Percentiles rank a stretch among this genome's conserved stretches.
Conservation (phyloP, 1,140 invertebrate species). For the Leptonema lineaticorne region DNA sequence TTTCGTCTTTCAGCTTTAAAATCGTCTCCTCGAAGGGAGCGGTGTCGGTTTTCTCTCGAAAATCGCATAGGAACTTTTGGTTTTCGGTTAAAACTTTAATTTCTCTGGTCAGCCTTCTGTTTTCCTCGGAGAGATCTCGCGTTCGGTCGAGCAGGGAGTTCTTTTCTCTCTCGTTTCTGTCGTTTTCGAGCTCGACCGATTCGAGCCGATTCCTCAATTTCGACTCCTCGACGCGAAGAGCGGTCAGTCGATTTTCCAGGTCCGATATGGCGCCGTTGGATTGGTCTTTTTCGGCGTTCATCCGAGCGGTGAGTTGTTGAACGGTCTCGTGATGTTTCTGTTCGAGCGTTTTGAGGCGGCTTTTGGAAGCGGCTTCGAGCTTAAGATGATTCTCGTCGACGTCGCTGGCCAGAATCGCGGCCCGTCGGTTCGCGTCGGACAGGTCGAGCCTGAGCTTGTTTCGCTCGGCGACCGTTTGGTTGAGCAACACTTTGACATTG, state of each 20-base stretch:
- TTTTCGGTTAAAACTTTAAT: constrained; percentile 35
- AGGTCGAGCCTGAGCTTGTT: constrained; percentile 73
- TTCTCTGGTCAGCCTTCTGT: constrained; percentile 35
- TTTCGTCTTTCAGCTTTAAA: constrained; percentile 63
- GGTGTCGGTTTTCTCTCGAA: not conserved
- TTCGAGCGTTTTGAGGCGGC: constrained; percentile 70
- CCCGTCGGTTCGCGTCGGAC: constrained; percentile 76
- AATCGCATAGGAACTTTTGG: constrained; percentile 15
- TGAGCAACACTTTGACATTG: constrained; percentile 41
- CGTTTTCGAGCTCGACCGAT: constrained; percentile 49
- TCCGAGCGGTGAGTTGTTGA: constrained; percentile 66
- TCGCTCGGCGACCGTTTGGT: constrained; percentile 54
- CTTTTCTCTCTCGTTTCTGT: constrained; percentile 47
- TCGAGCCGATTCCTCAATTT: constrained; percentile 60
- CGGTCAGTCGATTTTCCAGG: constrained; percentile 55
- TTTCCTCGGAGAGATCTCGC: constrained; percentile 43
- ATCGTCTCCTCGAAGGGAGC: constrained; percentile 45
- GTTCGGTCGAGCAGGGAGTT: constrained; percentile 48
- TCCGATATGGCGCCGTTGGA: constrained; percentile 56
- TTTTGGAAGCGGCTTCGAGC: constrained; percentile 71
- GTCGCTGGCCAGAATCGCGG: constrained; percentile 78
- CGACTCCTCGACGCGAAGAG: constrained; percentile 67
- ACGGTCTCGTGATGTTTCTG: constrained; percentile 73
- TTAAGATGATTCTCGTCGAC: constrained; percentile 84
- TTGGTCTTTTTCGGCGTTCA: constrained; percentile 70